phyloP scores from a whole-genome alignment of 2,113 vertebrate genomes.

The Leiothrix lutea region DNA sequence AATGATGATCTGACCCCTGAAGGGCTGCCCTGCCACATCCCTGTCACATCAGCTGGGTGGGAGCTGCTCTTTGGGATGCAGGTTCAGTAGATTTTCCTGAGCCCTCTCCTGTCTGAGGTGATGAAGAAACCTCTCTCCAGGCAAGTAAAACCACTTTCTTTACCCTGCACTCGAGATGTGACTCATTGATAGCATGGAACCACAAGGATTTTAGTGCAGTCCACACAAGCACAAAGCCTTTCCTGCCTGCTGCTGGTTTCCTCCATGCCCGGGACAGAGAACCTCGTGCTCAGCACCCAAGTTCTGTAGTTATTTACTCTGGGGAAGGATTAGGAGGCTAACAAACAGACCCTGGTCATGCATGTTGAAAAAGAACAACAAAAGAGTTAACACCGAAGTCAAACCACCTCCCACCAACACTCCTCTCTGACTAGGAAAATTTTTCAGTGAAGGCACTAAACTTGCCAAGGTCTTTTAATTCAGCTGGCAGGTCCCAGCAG shows the following conservation, averaged over 20 bases:
- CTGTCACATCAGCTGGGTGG: neutral
- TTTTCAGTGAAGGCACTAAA: neutral
- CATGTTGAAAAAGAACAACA: conserved; percentile 32
- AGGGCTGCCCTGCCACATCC: neutral
- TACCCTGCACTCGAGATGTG: neutral
- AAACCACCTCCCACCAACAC: conserved; percentile 14
- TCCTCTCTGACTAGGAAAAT: conserved; percentile 12
- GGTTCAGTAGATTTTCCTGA: neutral
- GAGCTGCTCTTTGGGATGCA: neutral
- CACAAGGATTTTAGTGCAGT: neutral
- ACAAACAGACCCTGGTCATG: neutral
- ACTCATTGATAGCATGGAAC: accelerated
- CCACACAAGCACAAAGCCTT: neutral
- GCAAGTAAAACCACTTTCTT: neutral
- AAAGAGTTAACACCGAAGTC: conserved; percentile 23
- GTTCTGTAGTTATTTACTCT: neutral
- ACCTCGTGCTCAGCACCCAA: neutral
- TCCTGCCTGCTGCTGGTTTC: neutral
- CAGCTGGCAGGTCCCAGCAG: conserved; percentile 22
- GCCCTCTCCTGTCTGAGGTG: neutral
- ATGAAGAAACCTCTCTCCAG: neutral
- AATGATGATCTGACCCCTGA: neutral
- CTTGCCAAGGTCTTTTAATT: conserved; percentile 16
- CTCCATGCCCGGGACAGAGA: neutral
- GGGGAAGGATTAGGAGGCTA: neutral